Evolutionary conservation across 1,140 invertebrate species (phyloP).

Genomic region (Drosophila yakuba): DNA sequence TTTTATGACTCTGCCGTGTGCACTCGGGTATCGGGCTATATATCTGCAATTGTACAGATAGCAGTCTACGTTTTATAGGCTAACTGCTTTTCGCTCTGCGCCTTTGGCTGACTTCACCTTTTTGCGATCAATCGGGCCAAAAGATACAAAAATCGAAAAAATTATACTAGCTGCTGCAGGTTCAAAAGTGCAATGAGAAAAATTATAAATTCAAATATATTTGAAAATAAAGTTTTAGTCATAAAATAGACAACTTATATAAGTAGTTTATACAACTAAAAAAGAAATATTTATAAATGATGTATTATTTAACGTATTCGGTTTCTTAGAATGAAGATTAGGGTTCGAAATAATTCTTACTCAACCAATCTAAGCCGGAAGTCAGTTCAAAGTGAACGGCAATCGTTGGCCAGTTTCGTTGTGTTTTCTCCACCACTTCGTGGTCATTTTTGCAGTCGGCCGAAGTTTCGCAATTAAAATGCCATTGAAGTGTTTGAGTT

Average conservation of each 20-base stretch:
- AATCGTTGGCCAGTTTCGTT: constrained; percentile 5
- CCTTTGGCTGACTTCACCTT: constrained; percentile 76
- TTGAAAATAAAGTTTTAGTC: not conserved
- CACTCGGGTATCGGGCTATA: constrained; percentile 21
- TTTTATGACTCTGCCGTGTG: constrained; percentile 50
- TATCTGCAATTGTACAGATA: constrained; percentile 30
- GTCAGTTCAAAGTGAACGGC: constrained; percentile 30
- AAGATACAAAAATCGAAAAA: constrained; percentile 17
- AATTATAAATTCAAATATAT: not conserved
- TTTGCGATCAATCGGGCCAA: constrained; percentile 62
- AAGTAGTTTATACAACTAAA: not conserved
- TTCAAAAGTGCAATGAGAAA: not conserved
- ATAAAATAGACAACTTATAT: not conserved
- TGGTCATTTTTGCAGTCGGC: constrained; percentile 28
- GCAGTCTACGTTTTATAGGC: constrained; percentile 62
- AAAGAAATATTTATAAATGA: too few species aligned
- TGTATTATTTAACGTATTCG: not conserved
- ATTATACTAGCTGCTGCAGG: not conserved
- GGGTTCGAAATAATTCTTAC: not conserved
- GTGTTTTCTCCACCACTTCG: not conserved
- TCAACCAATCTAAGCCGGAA: constrained; percentile 3
- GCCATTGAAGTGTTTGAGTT: constrained; percentile 54
- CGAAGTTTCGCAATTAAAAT: constrained; percentile 75
- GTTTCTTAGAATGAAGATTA: not conserved
- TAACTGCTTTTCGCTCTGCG: constrained; percentile 60